phyloP scores from a whole-genome alignment of 2,797 vertebrate species.

The Chlorospingus flavigularis region DNA sequence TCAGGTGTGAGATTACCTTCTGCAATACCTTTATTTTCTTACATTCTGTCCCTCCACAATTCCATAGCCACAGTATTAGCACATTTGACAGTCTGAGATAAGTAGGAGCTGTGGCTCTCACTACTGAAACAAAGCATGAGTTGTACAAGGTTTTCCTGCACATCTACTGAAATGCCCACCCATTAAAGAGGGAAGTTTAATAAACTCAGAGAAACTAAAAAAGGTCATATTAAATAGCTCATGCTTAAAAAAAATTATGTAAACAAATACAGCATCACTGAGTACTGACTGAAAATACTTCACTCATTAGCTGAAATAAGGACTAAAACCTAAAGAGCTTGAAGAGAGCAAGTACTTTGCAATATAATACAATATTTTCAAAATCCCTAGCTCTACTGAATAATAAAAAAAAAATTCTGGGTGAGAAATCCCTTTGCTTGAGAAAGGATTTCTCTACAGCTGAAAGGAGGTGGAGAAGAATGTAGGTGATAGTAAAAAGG shows the following conservation, averaged over 20 bases:
- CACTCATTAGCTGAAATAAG: neutral
- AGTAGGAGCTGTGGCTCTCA: neutral
- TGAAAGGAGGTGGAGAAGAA: neutral
- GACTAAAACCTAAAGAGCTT: neutral
- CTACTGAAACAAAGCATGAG: neutral
- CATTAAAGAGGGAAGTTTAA: neutral
- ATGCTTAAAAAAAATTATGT: accelerated
- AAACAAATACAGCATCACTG: neutral
- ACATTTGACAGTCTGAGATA: neutral
- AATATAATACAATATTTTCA: neutral
- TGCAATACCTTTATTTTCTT: neutral
- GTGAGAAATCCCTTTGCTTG: neutral
- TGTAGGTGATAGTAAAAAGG: neutral
- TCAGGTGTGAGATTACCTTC: neutral
- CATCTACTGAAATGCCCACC: neutral
- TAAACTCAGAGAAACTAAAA: neutral
- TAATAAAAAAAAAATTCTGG: neutral
- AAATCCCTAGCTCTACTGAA: neutral
- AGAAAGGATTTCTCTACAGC: neutral
- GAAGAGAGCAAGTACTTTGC: neutral
- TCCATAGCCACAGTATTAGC: neutral
- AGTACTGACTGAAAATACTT: neutral
- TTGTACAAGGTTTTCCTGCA: neutral
- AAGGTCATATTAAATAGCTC: neutral
- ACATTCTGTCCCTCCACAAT: neutral